Base-by-base conservation (phyloP, 1,140 invertebrate species). In the Teleogryllus occipitalis region DNA sequence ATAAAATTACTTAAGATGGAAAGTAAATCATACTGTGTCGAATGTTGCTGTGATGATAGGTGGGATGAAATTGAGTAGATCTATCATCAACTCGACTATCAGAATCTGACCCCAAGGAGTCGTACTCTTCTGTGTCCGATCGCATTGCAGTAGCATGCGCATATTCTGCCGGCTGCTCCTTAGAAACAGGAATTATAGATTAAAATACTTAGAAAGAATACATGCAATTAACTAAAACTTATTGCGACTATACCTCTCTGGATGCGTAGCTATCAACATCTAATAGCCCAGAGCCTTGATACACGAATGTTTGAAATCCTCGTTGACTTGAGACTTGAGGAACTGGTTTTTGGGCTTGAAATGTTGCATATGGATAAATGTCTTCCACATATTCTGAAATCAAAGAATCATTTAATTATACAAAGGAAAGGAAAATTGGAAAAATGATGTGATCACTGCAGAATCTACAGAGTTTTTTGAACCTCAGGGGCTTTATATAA, bases 311-410 rank as follows among this genome's bases (percentile, higher is more conserved):
- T 65, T 81, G 81, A 47, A 81, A 81, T 21, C 74, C 81, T 47
- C 78, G 72, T 47, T 75, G 74, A 76, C 78, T 74, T 18, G 81
- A 80, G 18, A 76, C 74, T 73, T 74, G 47, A 21, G 76, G 72
- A 15, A n/a, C n/a, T n/a, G 81, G 83, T 80, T 83, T 81, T 18
- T 83, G 83, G 22, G 84, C 81, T 81, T 85, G 84, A 81, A 85
- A 85, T 18, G 84, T 85, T 0, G 84, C 84, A 80, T 85, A 85
- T 0, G 84, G 84, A 80, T 84, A 85, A 54, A 85, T 84, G 79
- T 85, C 84, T 75, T 85, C 84, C 47, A 82, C 82, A 81, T 83
- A 84, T 75, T 84, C 83, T 84, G 81, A 48, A 81, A 75, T n/a
- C 78, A 48, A n/a, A 46, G 47, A 12, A 47, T 21, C 21, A 39